Evolutionary conservation across 2,797 vertebrate genomes (phyloP).

Genomic region (Molossus alvarezi): DNA sequence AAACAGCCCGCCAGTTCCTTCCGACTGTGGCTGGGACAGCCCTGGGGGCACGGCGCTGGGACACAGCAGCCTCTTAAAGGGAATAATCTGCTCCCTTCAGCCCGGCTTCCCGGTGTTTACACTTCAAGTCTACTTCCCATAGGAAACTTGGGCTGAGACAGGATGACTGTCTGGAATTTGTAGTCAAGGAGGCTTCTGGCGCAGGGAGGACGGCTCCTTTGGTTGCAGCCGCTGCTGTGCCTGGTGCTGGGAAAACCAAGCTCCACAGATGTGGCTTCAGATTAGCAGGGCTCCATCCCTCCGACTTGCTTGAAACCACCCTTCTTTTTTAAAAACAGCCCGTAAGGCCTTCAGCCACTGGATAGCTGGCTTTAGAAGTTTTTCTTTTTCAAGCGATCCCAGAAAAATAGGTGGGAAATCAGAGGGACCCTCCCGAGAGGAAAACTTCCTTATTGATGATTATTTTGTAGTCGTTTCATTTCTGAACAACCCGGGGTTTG

Average conservation of each 20-base stretch:
- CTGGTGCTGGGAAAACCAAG: constrained; percentile 32
- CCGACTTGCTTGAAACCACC: not conserved
- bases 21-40: rapidly evolving
- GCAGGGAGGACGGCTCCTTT: not conserved
- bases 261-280: not conserved
- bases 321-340: not conserved
- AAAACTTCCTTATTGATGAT: not conserved
- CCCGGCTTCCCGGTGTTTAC: constrained; percentile 64
- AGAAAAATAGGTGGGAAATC: not conserved
- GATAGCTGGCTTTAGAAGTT: not conserved
- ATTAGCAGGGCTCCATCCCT: not conserved
- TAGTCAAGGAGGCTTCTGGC: constrained; percentile 64
- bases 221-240: not conserved
- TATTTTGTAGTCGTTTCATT: constrained; percentile 10
- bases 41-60: not conserved
- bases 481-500: constrained; percentile 37
- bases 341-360: not conserved
- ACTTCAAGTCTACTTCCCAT: constrained; percentile 72
- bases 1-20: not conserved
- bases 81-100: constrained; percentile 56
- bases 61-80: not conserved
- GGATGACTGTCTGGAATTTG: constrained; percentile 79
- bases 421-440: not conserved
- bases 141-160: constrained; percentile 81
- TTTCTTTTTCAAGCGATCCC: not conserved